Base-by-base conservation (phyloP, 2,797 vertebrate species). In the Chelidonichthys spinosus region DNA sequence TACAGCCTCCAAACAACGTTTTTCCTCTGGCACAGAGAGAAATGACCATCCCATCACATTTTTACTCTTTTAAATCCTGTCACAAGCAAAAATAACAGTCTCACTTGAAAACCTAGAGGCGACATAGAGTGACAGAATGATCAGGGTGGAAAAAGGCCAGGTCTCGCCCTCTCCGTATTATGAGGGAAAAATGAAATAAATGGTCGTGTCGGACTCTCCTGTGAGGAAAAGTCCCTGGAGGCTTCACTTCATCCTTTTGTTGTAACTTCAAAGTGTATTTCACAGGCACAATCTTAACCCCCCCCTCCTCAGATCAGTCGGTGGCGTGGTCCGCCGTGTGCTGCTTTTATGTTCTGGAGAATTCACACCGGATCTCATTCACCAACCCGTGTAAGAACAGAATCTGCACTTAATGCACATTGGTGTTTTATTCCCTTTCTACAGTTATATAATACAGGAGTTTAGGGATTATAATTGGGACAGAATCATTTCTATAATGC, bases 231-330 rank as follows among this genome's bases (percentile, higher is more conserved):
- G 46, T 82, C 74, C 81, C 62, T 0, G 13, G 59, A 79, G 81
- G 71, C 44, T 72, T 14, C 7, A 64, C 69, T 72, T 65, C 72
- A 70, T 79, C 55, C 72, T 78, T 87, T 65, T 83, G 62, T 85
- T 85, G 72, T 37, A 77, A 86, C 83, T 88, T 91, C 87, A 90
- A 89, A 89, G 79, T 85, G 39, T 32, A 40, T 75, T 76, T 88
- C 81, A 71, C 72, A 50, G 72, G 73, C 74, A 62, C 33, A n/a
- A 52, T 73, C 54, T 76, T 61, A 60, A 62, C 54, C 55, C 18
- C 52, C 72, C 36, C 76, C 74, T 68, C 69, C 60, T 68, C 56
- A 82, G 75, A 90, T 80, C 70, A 76, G 60, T 62, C 36, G 11
- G 9, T 36, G 13, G 55, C 54, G 18, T 0, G 5, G 47, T 25